Percentiles rank a stretch among this genome's conserved stretches.
phyloP scores from a whole-genome alignment of 2,113 vertebrate species.

The Mustela lutreola region DNA sequence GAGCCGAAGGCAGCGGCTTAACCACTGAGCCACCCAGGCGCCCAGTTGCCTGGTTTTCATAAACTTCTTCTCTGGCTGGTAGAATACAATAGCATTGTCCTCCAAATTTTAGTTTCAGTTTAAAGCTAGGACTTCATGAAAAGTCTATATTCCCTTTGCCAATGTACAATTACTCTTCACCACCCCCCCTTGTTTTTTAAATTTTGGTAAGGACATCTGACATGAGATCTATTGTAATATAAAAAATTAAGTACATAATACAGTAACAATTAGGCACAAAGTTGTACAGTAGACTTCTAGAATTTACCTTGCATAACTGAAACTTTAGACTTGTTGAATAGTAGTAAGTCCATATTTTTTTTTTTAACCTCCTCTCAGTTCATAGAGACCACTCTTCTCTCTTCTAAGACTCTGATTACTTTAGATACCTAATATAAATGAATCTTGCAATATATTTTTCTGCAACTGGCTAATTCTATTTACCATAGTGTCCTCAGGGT shows the following conservation, averaged over 20 bases:
- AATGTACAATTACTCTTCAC: background rate
- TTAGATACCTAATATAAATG: background rate
- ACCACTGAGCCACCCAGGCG: too few relatives aligned
- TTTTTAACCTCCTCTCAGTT: background rate
- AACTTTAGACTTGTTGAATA: background rate
- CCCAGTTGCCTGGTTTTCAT: background rate
- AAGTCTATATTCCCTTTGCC: background rate
- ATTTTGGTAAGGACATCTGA: background rate
- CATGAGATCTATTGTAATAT: background rate
- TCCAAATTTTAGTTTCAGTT: background rate
- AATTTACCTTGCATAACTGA: background rate
- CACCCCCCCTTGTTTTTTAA: background rate
- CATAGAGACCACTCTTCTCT: background rate
- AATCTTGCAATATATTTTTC: background rate
- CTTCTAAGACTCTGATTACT: background rate
- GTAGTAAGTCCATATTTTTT: too few relatives aligned
- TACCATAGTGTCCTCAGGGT: background rate
- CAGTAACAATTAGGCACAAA: background rate
- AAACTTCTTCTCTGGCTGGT: background rate
- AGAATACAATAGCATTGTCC: background rate
- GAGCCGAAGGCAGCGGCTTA: too few relatives aligned
- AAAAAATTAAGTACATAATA: background rate
- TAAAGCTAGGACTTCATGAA: background rate
- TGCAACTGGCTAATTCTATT: background rate
- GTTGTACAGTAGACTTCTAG: background rate